phyloP scores from a whole-genome alignment of 2,888 invertebrate species.

The Arenicola marina region DNA sequence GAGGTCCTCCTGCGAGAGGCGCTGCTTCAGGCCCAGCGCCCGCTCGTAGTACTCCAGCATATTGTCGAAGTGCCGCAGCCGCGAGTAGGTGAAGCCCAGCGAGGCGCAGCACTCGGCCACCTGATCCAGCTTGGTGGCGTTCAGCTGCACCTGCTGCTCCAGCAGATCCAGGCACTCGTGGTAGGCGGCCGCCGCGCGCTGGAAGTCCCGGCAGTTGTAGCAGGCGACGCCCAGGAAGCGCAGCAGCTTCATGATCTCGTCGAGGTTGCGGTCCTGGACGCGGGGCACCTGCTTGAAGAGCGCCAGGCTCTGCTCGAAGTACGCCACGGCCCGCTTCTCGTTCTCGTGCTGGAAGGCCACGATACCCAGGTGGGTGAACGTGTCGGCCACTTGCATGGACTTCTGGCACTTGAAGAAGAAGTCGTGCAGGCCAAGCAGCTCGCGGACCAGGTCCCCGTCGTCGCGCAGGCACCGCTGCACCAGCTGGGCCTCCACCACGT shows the following conservation, averaged over 20 bases:
- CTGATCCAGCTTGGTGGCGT: slow-evolving; percentile 14
- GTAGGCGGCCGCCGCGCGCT: slow-evolving; percentile 19
- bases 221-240: slow-evolving; percentile 26
- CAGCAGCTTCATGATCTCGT: slow-evolving; percentile 21
- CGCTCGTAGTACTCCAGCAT: slow-evolving; percentile 29
- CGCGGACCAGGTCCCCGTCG: slow-evolving; percentile 9
- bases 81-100: neutral
- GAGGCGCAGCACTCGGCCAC: slow-evolving; percentile 8
- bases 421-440: slow-evolving; percentile 20
- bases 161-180: slow-evolving; percentile 25
- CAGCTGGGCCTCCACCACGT: slow-evolving; percentile 17
- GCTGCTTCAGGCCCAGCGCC: slow-evolving; percentile 18
- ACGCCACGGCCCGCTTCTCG: slow-evolving; percentile 19
- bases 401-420: slow-evolving; percentile 7
- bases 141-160: neutral
- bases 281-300: slow-evolving; percentile 17
- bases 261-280: neutral
- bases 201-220: slow-evolving; percentile 27
- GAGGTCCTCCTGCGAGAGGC: slow-evolving; percentile 21
- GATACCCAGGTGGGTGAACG: slow-evolving; percentile 26
- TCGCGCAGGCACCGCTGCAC: neutral
- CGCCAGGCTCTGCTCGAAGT: slow-evolving; percentile 16
- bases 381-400: slow-evolving; percentile 22
- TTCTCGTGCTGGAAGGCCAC: slow-evolving; percentile 27
- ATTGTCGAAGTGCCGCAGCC: slow-evolving; percentile 24